Evolutionary conservation across 1,140 invertebrate genomes (phyloP).

Genomic region (Carposina sasakii): DNA sequence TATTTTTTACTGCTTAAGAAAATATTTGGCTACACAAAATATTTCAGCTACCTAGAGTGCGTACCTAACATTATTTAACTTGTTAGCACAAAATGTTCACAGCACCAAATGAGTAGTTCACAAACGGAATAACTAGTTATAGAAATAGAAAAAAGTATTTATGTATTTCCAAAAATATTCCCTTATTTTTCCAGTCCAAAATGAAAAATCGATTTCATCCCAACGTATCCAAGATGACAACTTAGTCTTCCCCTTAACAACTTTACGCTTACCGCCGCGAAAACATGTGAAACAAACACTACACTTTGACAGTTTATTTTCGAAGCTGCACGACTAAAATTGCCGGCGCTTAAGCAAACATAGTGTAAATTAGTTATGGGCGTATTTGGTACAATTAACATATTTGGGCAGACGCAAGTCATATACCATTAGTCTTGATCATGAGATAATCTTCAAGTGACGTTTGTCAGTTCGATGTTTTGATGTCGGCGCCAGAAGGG

Average conservation of each 20-base stretch:
- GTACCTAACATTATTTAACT: no score
- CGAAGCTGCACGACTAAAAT: conserved; percentile 18
- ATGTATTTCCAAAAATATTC: no score
- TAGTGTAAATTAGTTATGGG: conserved; percentile 61
- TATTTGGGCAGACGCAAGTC: conserved; percentile 45
- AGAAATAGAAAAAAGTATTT: no score
- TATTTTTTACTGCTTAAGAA: no score
- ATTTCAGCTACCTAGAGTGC: no score
- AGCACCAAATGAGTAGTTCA: no score
- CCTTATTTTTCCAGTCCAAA: no score
- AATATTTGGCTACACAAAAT: no score
- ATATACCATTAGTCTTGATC: conserved; percentile 69
- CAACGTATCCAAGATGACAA: conserved; percentile 54
- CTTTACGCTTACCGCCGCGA: conserved; percentile 10
- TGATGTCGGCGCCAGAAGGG: conserved; percentile 16
- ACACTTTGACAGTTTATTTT: not conserved
- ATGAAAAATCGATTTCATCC: conserved; percentile 70
- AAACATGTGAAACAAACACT: not conserved
- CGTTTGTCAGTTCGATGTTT: conserved; percentile 45
- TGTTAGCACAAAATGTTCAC: no score
- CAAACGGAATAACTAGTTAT: no score
- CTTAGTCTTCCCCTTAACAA: conserved; percentile 32
- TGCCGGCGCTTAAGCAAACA: conserved; percentile 56
- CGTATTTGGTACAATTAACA: conserved; percentile 61
- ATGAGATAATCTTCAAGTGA: conserved; percentile 62